Evolutionary conservation across 1,140 invertebrate species (phyloP).

Genomic region (Marisa cornuarietis): DNA sequence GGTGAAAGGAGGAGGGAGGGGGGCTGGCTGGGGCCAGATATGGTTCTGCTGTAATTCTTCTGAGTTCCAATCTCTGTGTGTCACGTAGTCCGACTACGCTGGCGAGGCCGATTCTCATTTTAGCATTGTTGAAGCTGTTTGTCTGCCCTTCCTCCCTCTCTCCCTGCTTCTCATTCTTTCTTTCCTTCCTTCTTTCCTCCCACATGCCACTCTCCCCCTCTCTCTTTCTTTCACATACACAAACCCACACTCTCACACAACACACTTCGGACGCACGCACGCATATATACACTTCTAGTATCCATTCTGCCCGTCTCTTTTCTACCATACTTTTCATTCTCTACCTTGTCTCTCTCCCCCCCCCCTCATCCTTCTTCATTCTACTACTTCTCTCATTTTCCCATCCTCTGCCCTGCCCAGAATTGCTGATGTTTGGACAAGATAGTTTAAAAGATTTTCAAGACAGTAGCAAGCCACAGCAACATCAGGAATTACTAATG

Average conservation of each 20-base stretch:
- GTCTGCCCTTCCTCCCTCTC: neutral
- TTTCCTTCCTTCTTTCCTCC: too few relatives aligned
- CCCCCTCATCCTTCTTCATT: neutral
- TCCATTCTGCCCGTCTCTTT: neutral
- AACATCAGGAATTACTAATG: too few relatives aligned
- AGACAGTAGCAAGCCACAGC: too few relatives aligned
- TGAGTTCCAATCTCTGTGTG: neutral
- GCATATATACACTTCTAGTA: neutral
- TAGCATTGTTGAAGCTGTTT: neutral
- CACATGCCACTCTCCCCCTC: neutral
- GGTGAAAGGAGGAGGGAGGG: neutral
- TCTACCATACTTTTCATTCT: neutral
- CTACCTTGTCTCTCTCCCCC: neutral
- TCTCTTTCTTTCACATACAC: neutral
- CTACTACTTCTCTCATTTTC: neutral
- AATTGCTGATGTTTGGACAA: too few relatives aligned
- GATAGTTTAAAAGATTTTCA: too few relatives aligned
- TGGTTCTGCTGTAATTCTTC: neutral
- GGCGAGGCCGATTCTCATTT: neutral
- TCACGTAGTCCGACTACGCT: neutral
- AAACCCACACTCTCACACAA: slow-evolving; percentile 4
- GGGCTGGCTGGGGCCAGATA: neutral
- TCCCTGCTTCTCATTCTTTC: too few relatives aligned
- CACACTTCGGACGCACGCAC: too few relatives aligned
- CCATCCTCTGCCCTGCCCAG: neutral